phyloP scores from a whole-genome alignment of 2,113 vertebrate species.

The Pachyramphus minor region DNA sequence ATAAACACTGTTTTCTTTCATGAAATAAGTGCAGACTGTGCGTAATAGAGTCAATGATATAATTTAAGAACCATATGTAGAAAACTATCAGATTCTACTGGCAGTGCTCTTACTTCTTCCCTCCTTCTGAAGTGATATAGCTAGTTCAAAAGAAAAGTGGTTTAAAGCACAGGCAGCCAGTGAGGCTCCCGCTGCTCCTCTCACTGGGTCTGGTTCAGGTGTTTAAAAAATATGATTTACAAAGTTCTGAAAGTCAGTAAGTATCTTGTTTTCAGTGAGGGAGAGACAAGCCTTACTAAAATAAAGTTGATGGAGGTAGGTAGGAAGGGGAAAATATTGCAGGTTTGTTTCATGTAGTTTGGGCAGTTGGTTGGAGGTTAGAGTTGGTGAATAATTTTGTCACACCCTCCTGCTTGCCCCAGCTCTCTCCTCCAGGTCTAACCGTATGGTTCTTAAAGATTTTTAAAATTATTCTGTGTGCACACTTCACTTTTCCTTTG shows the following conservation, averaged over 20 bases:
- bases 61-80: neutral
- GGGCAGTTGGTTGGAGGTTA: neutral
- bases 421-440: accelerated
- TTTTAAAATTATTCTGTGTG: accelerated
- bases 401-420: neutral
- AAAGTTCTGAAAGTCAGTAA: neutral
- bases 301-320: neutral
- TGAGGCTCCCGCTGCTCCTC: neutral
- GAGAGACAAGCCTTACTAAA: neutral
- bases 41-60: accelerated
- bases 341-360: neutral
- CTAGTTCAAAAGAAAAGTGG: neutral
- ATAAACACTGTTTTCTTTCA: neutral
- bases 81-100: neutral
- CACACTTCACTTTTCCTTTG: neutral
- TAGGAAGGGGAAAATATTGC: neutral
- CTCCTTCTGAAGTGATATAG: neutral
- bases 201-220: neutral
- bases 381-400: neutral
- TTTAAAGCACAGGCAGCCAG: neutral
- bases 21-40: neutral
- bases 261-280: neutral
- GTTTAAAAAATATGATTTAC: neutral
- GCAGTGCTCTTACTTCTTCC: neutral
- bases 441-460: neutral